phyloP scores from a whole-genome alignment of 2,888 invertebrate genomes.

The Drosophila imparisetae region DNA sequence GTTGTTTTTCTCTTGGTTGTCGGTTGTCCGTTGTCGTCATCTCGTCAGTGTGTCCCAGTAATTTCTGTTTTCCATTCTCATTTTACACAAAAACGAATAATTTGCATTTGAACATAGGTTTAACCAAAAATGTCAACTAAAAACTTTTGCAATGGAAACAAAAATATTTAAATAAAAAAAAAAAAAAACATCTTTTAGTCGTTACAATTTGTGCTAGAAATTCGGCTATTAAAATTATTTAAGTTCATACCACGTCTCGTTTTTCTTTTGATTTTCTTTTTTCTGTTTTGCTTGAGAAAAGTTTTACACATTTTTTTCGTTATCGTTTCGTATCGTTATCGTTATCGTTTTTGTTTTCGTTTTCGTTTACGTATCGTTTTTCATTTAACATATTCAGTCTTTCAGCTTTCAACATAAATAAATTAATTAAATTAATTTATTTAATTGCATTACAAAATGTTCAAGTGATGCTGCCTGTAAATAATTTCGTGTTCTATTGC shows the following conservation, averaged over 20 bases:
- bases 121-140: conserved; percentile 38
- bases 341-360: conserved; percentile 19
- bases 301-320: conserved; percentile 57
- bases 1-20: conserved; percentile 50
- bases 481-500: conserved; percentile 79
- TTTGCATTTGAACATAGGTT: conserved; percentile 52
- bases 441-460: conserved; percentile 72
- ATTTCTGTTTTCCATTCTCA: conserved; percentile 43
- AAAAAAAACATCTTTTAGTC: conserved; percentile 52
- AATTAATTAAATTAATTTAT: conserved; percentile 83
- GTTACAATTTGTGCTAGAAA: conserved; percentile 77
- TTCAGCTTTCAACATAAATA: conserved; percentile 81
- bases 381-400: conserved; percentile 83
- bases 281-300: conserved; percentile 62
- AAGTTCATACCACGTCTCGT: conserved; percentile 55
- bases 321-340: conserved; percentile 37
- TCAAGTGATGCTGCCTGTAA: conserved; percentile 71
- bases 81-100: conserved; percentile 61
- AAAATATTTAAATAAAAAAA: conserved; percentile 22
- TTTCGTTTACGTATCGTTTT: conserved; percentile 43
- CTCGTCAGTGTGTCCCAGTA: conserved; percentile 38
- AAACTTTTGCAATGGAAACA: conserved; percentile 34
- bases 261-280: conserved; percentile 11
- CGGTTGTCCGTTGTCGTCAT: conserved; percentile 43
- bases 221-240: conserved; percentile 81